These are phyloP conservation scores for Dendrolimus pini DNA, from an alignment of 2,888 invertebrate species.

Conservation along the genomic window DNA sequence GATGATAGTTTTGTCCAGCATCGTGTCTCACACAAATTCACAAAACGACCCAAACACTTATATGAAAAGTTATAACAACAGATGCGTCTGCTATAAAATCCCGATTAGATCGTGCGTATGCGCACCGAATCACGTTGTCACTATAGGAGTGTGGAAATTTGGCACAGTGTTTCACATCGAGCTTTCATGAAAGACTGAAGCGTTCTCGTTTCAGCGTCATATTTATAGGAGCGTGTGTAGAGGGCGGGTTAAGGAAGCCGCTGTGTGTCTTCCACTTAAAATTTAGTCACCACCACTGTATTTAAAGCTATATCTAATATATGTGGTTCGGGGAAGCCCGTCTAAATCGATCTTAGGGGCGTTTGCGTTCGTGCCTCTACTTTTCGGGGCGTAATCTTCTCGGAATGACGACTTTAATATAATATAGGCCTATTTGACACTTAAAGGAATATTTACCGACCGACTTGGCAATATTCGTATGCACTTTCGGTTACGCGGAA, in stretches of 20 bases:
- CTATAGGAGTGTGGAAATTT: constrained; percentile 41
- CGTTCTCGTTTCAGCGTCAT: constrained; percentile 49
- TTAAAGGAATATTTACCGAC: background rate
- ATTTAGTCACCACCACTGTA: constrained; percentile 52
- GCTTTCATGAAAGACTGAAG: constrained; percentile 69
- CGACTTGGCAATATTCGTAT: background rate
- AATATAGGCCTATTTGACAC: background rate
- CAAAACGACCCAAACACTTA: constrained; percentile 17
- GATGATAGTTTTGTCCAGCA: constrained; percentile 66
- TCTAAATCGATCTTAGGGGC: constrained; percentile 34
- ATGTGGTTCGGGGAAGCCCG: constrained; percentile 63
- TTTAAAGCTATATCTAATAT: constrained; percentile 48
- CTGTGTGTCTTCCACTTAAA: constrained; percentile 53
- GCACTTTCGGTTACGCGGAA: background rate
- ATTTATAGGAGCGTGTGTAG: constrained; percentile 59
- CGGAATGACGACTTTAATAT: background rate
- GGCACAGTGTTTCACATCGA: constrained; percentile 54
- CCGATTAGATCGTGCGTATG: constrained; percentile 20
- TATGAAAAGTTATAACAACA: constrained; percentile 1
- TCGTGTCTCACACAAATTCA: constrained; percentile 31
- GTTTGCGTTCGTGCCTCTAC: background rate
- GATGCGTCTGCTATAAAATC: background rate
- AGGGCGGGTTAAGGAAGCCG: constrained; percentile 62
- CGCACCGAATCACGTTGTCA: constrained; percentile 54
- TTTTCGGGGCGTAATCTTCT: background rate